Evolutionary conservation across 2,888 invertebrate genomes (phyloP), one percentile per base, ranked within the genome.

Genomic region (Blera fallax): DNA sequence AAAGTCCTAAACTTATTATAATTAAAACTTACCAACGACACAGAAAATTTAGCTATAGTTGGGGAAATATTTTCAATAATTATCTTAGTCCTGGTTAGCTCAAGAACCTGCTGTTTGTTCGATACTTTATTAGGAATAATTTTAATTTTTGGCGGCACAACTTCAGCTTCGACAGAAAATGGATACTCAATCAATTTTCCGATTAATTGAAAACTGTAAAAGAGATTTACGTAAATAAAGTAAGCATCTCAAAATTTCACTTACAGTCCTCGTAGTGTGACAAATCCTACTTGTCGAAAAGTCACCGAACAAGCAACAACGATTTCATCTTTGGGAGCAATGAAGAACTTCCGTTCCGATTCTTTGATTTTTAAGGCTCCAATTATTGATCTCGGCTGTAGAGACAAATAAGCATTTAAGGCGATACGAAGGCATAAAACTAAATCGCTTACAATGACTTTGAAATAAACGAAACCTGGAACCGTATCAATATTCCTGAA

Each of bases 381-480:
- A 32, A 14, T 48, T 4, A 60, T 62, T 7, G 82, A 67, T 10
- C 64, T 37, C n/a, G 89, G 89, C 89, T 89, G 29, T 0, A 85
- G 54, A 54, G 21, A 43, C 24, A 40, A 21, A 24, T 24, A 4
- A 62, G 6, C 0, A 8, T 4, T 24, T n/a, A 24, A 11, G 16
- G 3, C 21, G 18, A 10, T 5, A 45, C 16, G 3, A n/a, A 74
- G 14, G 10, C 3, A 3, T 3, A 5, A 29, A 45, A 54, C 4
- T 6, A 3, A 1, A 14, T 45, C 1, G 78, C 90, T 87, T 80
- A 91, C 91, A 72, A 91, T 87, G 5, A 90, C 88, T 60, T 90
- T 90, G 32, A 88, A 91, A 78, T 89, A 89, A 0, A 91, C 3
- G 69, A 92, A 91, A 2, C 90, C 91, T 11, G 88, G 89, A 2